Evolutionary conservation across 2,113 vertebrate genomes (phyloP), one percentile per base, ranked within the genome.

Genomic region (Dascyllus trimaculatus): DNA sequence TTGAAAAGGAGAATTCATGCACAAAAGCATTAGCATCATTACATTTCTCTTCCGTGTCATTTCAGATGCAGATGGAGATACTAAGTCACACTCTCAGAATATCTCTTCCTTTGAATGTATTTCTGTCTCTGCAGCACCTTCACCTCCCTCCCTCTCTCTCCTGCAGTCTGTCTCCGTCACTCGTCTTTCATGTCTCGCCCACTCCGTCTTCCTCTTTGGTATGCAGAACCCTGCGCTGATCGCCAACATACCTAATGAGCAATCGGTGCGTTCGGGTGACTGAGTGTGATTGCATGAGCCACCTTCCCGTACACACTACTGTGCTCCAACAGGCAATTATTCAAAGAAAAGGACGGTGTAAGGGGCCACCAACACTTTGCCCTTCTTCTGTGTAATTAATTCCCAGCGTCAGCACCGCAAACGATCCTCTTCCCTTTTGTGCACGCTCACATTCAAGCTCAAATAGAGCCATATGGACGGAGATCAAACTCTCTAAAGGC

Each of bases 161-260:
- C 29, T 25, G 21, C 45, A 58, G 17, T 51, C 26, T 53, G n/a
- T 19, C 54, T 49, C n/a, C 13, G 19, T 67, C 66, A 22, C 18
- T 22, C 11, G 11, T 61, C 15, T 24, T 54, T 32, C 18, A 45
- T 22, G 21, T 22, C 13, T 19, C 56, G 19, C 43, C 29, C 2
- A 26, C 35, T 62, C 43, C 2, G n/a, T 71, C 64, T 46, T 43
- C 48, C 26, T 73, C 46, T 48, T 85, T 81, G 52, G 46, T 79
- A 88, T 85, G 48, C 79, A 51, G 25, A 15, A 19, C 62, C 21
- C 29, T 6, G 11, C 38, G 17, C 65, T 29, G 63, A 67, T 51
- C n/a, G 29, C 62, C 49, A 69, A 73, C 78, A 81, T 43, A 52
- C 13, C 79, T 81, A 85, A 88, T 86, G 79, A 88, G 84, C 75